phyloP scores from a whole-genome alignment of 2,113 vertebrate species.

The Salvelinus fontinalis region DNA sequence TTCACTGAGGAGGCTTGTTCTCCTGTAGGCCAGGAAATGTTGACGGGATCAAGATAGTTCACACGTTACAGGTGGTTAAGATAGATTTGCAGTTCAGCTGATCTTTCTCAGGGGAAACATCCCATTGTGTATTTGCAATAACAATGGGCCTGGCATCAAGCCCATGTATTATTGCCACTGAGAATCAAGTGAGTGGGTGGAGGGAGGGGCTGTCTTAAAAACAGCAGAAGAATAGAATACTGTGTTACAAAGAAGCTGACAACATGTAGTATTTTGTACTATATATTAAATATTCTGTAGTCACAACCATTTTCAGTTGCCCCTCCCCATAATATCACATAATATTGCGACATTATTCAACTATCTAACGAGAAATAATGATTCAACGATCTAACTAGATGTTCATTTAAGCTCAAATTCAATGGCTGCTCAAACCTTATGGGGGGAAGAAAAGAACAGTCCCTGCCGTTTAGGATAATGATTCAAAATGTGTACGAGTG shows the following conservation, averaged over 20 bases:
- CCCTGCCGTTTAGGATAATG: conserved; percentile 70
- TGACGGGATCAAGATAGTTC: conserved; percentile 64
- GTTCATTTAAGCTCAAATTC: conserved; percentile 65
- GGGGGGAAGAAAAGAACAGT: conserved; percentile 61
- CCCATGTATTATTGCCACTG: conserved; percentile 44
- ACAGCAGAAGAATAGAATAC: conserved; percentile 28
- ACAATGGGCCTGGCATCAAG: conserved; percentile 60
- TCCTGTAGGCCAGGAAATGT: conserved; percentile 60
- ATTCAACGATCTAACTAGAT: conserved; percentile 48
- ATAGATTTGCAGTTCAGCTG: conserved; percentile 56
- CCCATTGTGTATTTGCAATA: conserved; percentile 55
- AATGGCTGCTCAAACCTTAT: conserved; percentile 66
- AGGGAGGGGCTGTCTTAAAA: conserved; percentile 5
- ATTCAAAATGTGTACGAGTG: conserved; percentile 72
- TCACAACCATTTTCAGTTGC: conserved; percentile 44
- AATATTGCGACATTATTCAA: conserved; percentile 62
- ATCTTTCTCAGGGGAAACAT: conserved; percentile 44
- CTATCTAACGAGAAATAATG: conserved; percentile 5
- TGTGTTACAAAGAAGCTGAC: conserved; percentile 11
- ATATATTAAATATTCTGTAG: conserved; percentile 31
- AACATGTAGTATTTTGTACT: conserved; percentile 13
- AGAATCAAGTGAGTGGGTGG: conserved; percentile 34
- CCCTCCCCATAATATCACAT: conserved; percentile 18
- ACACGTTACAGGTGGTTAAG: conserved; percentile 65
- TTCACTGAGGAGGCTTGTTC: conserved; percentile 41